Evolutionary conservation across 1,140 invertebrate species (phyloP), one percentile per base, ranked within the genome.

Genomic region (Plectrocnemia conspersa): DNA sequence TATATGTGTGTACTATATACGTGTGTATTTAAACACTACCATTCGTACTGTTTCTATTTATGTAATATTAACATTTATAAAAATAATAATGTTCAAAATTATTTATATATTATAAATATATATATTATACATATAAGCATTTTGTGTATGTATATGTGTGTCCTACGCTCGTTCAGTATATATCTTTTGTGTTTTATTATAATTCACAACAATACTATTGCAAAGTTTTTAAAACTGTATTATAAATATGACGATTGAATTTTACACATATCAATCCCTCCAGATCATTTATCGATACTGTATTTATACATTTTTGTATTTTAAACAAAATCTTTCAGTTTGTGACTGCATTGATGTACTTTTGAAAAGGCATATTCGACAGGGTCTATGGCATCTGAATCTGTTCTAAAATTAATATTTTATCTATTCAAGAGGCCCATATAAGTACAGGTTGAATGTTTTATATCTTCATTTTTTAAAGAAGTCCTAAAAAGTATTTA

Each of bases 61-160:
- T 35, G n/a, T 13, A 48, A 2, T 15, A 18, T 4, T 41, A 16
- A 9, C 16, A 38, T 15, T 9, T 10, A 6, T 10, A 41, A 41
- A 15, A 48, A 33, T 21, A 33, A 33, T 33, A 48, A 48, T 48
- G 45, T 48, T 48, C 5, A 42, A 16, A 44, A 33, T 25, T 48
- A 48, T 48, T 35, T 33, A 48, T 45, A 48, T 48, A 48, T 32
- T 13, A 33, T 48, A n/a, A n/a, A n/a, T n/a, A n/a, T n/a, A n/a
- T n/a, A n/a, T n/a, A n/a, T n/a, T n/a, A n/a, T n/a, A n/a, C n/a
- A n/a, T 48, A 10, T 48, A 48, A 48, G 45, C 45, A 48, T 48
- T 48, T 48, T 46, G n/a, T n/a, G n/a, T n/a, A n/a, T n/a, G n/a
- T n/a, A n/a, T 47, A 47, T 48, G 35, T 48, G 45, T 48, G 45